phyloP scores from a whole-genome alignment of 2,888 invertebrate genomes.

The Yponomeuta plumbellus region DNA sequence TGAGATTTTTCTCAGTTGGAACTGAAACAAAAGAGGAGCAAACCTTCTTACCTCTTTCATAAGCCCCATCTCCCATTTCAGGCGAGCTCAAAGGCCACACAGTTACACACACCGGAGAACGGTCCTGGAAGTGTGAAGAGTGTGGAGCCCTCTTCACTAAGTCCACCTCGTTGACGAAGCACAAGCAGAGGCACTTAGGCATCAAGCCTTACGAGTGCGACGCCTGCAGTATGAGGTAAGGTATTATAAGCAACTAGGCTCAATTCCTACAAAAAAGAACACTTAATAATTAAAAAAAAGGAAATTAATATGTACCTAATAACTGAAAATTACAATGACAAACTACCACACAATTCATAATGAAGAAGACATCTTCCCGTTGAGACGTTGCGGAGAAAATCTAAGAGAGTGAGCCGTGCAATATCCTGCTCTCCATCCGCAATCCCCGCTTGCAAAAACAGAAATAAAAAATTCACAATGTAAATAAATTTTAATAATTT shows the following conservation, averaged over 20 bases:
- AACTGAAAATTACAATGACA: too few species aligned
- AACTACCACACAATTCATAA: too few species aligned
- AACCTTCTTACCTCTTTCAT: neutral
- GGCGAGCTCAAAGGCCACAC: constrained; percentile 71
- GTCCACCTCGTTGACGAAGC: constrained; percentile 76
- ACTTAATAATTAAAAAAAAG: too few species aligned
- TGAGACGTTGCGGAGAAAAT: too few species aligned
- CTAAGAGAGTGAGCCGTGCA: too few species aligned
- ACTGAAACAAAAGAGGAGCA: neutral
- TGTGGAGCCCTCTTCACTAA: constrained; percentile 78
- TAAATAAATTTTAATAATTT: too few species aligned
- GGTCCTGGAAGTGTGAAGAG: constrained; percentile 79
- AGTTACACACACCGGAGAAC: constrained; percentile 75
- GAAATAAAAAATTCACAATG: too few species aligned
- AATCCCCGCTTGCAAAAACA: too few species aligned
- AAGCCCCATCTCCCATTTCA: constrained; percentile 30
- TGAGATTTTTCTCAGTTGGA: too few species aligned
- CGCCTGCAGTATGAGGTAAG: constrained; percentile 62
- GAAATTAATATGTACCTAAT: too few species aligned
- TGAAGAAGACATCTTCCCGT: too few species aligned
- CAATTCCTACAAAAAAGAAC: neutral
- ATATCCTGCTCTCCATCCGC: too few species aligned
- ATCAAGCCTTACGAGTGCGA: constrained; percentile 74
- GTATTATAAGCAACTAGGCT: neutral
- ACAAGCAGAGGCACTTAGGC: constrained; percentile 79